Percentiles rank a stretch among this genome's conserved stretches.
These are phyloP conservation scores for Bombus affinis DNA, from an alignment of 1,140 invertebrate species.

Conservation along the genomic window DNA sequence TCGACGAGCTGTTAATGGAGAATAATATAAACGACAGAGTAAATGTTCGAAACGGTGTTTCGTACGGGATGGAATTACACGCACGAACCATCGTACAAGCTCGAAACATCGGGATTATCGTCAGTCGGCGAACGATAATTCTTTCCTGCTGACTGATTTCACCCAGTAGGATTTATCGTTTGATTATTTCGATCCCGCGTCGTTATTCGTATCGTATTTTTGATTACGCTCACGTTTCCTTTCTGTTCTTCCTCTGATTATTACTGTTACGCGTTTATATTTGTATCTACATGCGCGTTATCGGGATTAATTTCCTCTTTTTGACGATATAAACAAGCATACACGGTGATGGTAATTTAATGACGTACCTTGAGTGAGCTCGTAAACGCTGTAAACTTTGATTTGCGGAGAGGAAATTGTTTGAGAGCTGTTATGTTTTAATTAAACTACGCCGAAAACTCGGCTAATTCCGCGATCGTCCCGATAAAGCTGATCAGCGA, in stretches of 20 bases:
- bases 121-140: slow-evolving; percentile 21
- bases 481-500: slow-evolving; percentile 10
- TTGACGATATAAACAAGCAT: too few species aligned
- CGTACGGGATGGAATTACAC: slow-evolving; percentile 19
- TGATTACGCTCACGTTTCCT: background rate
- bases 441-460: slow-evolving; percentile 23
- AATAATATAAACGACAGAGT: slow-evolving; percentile 53
- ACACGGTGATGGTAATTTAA: background rate
- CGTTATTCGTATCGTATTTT: background rate
- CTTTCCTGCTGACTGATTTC: slow-evolving; percentile 26
- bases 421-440: slow-evolving; percentile 31
- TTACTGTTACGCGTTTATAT: background rate
- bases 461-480: slow-evolving; percentile 21
- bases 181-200: background rate
- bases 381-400: background rate
- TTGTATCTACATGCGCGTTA: background rate
- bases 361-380: too few species aligned
- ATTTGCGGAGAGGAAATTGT: slow-evolving; percentile 16
- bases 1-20: slow-evolving; percentile 59
- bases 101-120: slow-evolving; percentile 43
- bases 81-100: background rate
- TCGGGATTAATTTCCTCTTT: background rate
- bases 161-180: background rate
- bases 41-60: slow-evolving; percentile 41
- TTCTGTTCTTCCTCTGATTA: background rate